Evolutionary conservation across 2,797 vertebrate genomes (phyloP).

Genomic region (Scleropages formosus): DNA sequence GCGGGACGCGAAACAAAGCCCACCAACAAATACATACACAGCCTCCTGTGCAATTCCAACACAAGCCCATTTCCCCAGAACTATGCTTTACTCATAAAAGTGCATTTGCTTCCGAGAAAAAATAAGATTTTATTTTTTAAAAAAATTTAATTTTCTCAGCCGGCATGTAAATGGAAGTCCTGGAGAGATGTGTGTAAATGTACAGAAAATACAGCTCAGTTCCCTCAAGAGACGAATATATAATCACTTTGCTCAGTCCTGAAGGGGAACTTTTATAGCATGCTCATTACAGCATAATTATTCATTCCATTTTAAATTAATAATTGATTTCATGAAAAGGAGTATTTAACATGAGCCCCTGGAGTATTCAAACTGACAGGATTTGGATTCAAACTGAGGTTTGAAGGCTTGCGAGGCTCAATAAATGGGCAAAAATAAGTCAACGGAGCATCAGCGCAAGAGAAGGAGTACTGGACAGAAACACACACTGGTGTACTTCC

Average conservation of each 20-base stretch:
- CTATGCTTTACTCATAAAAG: too few relatives aligned
- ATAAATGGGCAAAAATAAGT: slow-evolving; percentile 5
- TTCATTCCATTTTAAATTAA: slow-evolving; percentile 53
- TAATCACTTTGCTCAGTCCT: slow-evolving; percentile 50
- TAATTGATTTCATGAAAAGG: slow-evolving; percentile 29
- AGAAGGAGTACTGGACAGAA: background rate
- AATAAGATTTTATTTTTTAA: too few relatives aligned
- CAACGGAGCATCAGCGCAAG: background rate
- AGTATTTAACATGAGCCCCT: slow-evolving; percentile 5
- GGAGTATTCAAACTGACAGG: background rate
- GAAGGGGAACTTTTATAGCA: slow-evolving; percentile 50
- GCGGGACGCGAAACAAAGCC: too few relatives aligned
- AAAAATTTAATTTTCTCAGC: too few relatives aligned
- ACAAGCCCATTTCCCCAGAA: too few relatives aligned
- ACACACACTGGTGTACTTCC: background rate
- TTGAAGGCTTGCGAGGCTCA: background rate
- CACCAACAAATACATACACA: too few relatives aligned
- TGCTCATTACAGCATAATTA: slow-evolving; percentile 56
- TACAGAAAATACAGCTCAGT: slow-evolving; percentile 21
- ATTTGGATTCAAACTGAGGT: background rate
- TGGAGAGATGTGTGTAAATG: background rate
- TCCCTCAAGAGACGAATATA: slow-evolving; percentile 40
- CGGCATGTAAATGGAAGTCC: too few relatives aligned
- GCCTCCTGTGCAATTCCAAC: too few relatives aligned
- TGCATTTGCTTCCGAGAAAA: too few relatives aligned